Base-by-base conservation (phyloP, 1,140 invertebrate genomes). In the Chelonus insularis region DNA sequence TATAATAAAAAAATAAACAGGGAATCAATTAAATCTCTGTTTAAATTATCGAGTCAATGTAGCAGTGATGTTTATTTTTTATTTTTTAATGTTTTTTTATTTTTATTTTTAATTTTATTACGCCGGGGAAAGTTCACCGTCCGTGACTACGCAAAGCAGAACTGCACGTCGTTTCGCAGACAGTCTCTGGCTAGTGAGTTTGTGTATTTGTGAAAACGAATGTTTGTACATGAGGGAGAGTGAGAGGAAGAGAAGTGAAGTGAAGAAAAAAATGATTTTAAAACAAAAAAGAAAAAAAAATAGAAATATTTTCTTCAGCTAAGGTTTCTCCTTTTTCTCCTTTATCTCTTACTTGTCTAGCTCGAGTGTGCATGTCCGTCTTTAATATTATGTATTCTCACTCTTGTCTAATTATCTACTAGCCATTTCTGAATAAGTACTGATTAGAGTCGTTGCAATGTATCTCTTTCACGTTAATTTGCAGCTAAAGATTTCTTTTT, bases 101-200 rank as follows among this genome's bases (percentile, higher is more conserved):
- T 39, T 39, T 39, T 39, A 39, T 39, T 39, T 39, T 39, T 39
- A n/a, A n/a, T n/a, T 39, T 39, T 12, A 12, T 14, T 11, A 41
- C 23, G n/a, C 39, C 36, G 37, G 20, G 20, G 55, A 57, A 37
- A 29, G 37, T 39, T 39, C 14, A 39, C 37, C 37, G 37, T 39
- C 37, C 37, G 37, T n/a, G 37, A 12, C n/a, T 12, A 14, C n/a
- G n/a, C 14, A 39, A 39, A 39, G 14, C 5, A 39, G 14, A 39
- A 39, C 14, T 11, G 37, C 37, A 39, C 37, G 37, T 12, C 37
- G n/a, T 39, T 39, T n/a, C n/a, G n/a, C n/a, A n/a, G n/a, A n/a
- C n/a, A n/a, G 37, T 39, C 37, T 39, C 37, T 39, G 37, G 37
- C 37, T 39, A 39, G 37, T 39, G 14, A n/a, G n/a, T n/a, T n/a